phyloP scores from a whole-genome alignment of 2,888 invertebrate species.

The Ochlodes sylvanus region DNA sequence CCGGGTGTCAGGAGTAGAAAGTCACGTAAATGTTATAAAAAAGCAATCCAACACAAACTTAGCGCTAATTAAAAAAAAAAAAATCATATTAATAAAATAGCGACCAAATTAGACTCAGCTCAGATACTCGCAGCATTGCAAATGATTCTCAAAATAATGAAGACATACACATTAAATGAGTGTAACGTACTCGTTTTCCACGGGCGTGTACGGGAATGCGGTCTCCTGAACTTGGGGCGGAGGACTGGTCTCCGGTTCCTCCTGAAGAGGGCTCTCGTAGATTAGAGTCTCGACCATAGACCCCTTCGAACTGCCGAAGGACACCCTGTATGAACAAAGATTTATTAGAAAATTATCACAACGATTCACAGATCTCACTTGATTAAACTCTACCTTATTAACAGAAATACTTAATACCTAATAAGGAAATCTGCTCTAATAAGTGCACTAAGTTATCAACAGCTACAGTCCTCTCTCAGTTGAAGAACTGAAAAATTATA shows the following conservation, averaged over 20 bases:
- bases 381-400: not conserved
- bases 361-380: not conserved
- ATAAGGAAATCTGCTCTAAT: not conserved
- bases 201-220: slow-evolving; percentile 76
- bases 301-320: slow-evolving; percentile 96
- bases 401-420: not conserved
- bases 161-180: slow-evolving; percentile 75
- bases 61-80: no score
- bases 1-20: no score
- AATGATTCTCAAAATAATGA: slow-evolving; percentile 46
- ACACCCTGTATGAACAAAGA: slow-evolving; percentile 87
- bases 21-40: no score
- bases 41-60: no score
- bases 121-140: slow-evolving; percentile 1
- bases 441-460: not conserved
- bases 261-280: slow-evolving; percentile 93
- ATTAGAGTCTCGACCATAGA: slow-evolving; percentile 97
- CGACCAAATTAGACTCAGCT: not conserved
- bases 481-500: not conserved
- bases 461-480: not conserved
- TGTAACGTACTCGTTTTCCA: slow-evolving; percentile 85
- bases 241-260: slow-evolving; percentile 90
- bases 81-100: not conserved
- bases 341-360: slow-evolving; percentile 3
- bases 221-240: slow-evolving; percentile 78